Evolutionary conservation across 2,888 invertebrate species (phyloP).

Genomic region (Calliopum simillimum): DNA sequence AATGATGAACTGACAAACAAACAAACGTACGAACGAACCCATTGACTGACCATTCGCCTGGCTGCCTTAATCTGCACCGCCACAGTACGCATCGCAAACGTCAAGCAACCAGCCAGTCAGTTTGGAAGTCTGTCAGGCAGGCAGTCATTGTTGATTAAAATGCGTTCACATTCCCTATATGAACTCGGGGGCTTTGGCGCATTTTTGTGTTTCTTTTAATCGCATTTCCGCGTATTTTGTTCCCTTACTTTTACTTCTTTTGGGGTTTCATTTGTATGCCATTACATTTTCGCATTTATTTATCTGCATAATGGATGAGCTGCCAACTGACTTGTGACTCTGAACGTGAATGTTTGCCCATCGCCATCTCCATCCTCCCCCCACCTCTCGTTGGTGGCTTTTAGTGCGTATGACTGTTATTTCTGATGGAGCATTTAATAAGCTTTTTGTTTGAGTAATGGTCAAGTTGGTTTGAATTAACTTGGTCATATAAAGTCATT

Average conservation of each 20-base stretch:
- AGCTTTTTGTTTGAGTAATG: constrained; percentile 21
- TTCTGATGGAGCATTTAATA: constrained; percentile 7
- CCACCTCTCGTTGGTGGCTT: too few relatives aligned
- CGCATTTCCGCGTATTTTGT: constrained; percentile 29
- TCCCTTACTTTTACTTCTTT: background rate
- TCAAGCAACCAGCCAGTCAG: background rate
- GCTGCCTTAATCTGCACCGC: background rate
- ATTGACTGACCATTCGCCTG: background rate
- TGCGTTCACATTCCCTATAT: too few relatives aligned
- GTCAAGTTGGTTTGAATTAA: constrained; percentile 29
- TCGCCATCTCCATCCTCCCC: too few relatives aligned
- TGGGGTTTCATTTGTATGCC: background rate
- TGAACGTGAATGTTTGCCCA: background rate
- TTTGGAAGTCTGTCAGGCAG: background rate
- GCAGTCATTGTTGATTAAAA: background rate
- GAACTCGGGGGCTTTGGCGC: background rate
- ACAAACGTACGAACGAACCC: too few relatives aligned
- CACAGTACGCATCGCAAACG: background rate
- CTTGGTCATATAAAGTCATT: constrained; percentile 3
- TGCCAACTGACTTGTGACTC: constrained; percentile 22
- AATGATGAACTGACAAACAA: constrained; percentile 12
- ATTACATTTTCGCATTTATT: constrained; percentile 27
- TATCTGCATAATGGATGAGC: constrained; percentile 34
- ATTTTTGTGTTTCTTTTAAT: constrained; percentile 17
- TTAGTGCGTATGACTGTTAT: background rate